Conservation (phyloP, 2,797 vertebrate genomes). For the Mus caroli region DNA sequence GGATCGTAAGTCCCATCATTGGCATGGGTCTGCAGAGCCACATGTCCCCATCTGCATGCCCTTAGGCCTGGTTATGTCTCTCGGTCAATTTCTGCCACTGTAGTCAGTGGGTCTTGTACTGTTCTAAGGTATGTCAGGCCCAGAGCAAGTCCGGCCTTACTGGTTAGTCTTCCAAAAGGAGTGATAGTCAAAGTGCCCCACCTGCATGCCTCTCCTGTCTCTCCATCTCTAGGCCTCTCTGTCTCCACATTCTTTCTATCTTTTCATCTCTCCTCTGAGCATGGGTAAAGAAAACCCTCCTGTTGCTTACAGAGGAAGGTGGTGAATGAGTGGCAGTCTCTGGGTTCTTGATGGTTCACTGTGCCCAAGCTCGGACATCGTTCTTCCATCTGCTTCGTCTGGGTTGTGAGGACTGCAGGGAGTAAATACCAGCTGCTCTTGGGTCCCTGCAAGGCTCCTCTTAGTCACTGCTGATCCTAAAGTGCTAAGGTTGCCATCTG, state of each 20-base stretch:
- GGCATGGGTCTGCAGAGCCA: background rate
- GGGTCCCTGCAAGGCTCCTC: rapidly evolving
- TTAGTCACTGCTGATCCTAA: background rate
- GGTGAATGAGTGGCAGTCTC: rapidly evolving
- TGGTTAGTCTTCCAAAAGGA: background rate
- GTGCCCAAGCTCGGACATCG: rapidly evolving
- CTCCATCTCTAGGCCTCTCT: background rate
- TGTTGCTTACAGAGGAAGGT: background rate
- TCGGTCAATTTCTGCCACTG: background rate
- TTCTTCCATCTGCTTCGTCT: background rate
- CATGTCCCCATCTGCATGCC: background rate
- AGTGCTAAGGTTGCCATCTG: background rate
- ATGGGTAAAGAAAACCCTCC: background rate
- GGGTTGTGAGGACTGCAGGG: rapidly evolving
- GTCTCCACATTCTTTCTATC: no score
- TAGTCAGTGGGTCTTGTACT: background rate
- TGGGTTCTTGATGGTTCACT: rapidly evolving
- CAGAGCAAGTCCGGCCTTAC: background rate
- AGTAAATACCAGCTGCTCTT: background rate
- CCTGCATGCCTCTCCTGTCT: no score
- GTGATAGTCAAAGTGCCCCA: background rate
- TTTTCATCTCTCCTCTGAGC: background rate
- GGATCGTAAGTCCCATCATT: background rate
- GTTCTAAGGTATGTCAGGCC: background rate
- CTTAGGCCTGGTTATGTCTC: background rate